These are phyloP conservation scores for Cylas formicarius DNA, from an alignment of 1,140 invertebrate genomes.

Conservation along the genomic window DNA sequence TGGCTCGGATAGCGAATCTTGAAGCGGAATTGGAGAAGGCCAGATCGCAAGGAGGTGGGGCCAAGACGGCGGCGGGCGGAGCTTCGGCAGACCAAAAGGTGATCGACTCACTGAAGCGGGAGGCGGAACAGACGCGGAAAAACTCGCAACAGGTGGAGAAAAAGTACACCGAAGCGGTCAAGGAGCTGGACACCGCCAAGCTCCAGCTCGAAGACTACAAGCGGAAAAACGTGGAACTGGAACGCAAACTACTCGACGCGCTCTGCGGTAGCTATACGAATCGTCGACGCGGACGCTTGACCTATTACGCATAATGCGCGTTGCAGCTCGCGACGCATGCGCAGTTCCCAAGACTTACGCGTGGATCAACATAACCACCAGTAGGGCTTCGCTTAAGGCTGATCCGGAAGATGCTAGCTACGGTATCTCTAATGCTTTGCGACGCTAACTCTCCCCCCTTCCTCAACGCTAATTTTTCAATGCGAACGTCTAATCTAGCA, in stretches of 20 bases:
- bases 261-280: constrained; percentile 48
- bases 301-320: too few species aligned
- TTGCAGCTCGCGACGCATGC: constrained; percentile 2
- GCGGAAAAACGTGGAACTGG: constrained; percentile 64
- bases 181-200: constrained; percentile 67
- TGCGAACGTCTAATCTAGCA: too few species aligned
- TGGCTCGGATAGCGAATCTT: constrained; percentile 67
- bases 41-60: constrained; percentile 13
- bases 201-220: constrained; percentile 72
- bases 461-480: too few species aligned
- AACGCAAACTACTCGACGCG: constrained; percentile 59
- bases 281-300: too few species aligned
- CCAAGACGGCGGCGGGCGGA: constrained; percentile 5
- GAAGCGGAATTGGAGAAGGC: constrained; percentile 63
- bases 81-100: constrained; percentile 30
- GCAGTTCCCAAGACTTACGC: constrained; percentile 3
- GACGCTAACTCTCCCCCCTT: too few species aligned
- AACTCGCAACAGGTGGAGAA: constrained; percentile 72
- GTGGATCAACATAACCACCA: constrained; percentile 8
- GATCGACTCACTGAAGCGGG: constrained; percentile 61
- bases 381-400: too few species aligned
- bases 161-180: constrained; percentile 64
- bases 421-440: too few species aligned
- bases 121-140: constrained; percentile 67
- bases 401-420: too few species aligned